Percentiles rank a stretch among this genome's conserved stretches.
phyloP scores from a whole-genome alignment of 2,113 vertebrate genomes.

The Cinclus mexicanus region DNA sequence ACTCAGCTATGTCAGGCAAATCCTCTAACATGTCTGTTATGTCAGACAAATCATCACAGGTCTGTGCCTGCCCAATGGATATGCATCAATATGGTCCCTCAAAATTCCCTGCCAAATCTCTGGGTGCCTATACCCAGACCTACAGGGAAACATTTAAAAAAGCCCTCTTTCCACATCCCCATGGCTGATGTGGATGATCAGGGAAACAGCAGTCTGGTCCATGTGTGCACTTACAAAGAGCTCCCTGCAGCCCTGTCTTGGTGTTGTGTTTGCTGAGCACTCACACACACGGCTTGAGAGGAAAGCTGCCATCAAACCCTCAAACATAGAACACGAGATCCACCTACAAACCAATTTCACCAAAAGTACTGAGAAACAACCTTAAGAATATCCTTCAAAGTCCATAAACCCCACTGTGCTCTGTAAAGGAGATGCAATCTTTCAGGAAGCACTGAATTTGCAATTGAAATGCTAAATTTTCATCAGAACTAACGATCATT shows the following conservation, averaged over 20 bases:
- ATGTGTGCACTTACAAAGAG: neutral
- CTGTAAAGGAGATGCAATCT: neutral
- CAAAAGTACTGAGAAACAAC: neutral
- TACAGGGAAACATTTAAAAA: neutral
- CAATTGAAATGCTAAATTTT: neutral
- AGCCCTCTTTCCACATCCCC: neutral
- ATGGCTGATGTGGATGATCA: neutral
- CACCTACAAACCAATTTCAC: neutral
- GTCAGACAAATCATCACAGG: neutral
- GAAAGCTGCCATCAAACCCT: neutral
- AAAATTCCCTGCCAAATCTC: neutral
- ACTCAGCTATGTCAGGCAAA: neutral
- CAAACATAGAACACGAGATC: neutral
- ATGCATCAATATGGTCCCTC: neutral
- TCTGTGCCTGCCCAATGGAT: neutral
- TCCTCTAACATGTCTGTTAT: neutral
- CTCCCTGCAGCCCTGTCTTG: accelerated
- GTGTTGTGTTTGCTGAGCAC: neutral
- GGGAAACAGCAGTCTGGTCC: neutral
- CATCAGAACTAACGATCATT: neutral
- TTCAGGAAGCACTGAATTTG: neutral
- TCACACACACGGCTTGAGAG: neutral
- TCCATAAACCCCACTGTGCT: too few species aligned
- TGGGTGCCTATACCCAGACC: neutral
- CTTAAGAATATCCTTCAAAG: neutral